A percentile compares a stretch with the other conserved stretches of the same genome.
Conservation (phyloP, 2,888 invertebrate species). For the Lottia gigantea region DNA sequence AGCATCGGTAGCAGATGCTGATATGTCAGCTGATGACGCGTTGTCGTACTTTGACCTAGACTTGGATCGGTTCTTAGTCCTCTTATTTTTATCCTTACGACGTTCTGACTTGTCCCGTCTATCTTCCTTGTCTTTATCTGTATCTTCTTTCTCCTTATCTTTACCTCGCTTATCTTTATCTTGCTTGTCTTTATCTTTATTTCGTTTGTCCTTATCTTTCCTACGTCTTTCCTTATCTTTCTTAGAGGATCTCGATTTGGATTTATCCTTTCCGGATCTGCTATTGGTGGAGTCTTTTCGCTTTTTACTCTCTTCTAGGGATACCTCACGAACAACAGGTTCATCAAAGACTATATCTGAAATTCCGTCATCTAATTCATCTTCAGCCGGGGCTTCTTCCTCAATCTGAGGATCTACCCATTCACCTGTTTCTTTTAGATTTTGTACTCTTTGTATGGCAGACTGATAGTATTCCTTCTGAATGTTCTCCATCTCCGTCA, state of each 20-base stretch:
- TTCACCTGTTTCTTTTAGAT: slow-evolving; percentile 14
- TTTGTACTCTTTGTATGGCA: slow-evolving; percentile 15
- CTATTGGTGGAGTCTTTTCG: neutral
- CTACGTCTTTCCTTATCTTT: neutral
- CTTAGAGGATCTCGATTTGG: neutral
- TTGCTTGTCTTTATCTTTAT: neutral
- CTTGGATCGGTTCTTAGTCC: too few species aligned
- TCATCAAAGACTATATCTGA: neutral
- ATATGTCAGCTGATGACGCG: too few species aligned
- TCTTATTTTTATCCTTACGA: neutral
- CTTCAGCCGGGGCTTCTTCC: neutral
- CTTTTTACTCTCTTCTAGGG: neutral
- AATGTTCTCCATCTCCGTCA: neutral
- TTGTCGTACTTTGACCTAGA: too few species aligned
- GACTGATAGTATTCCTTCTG: slow-evolving; percentile 12
- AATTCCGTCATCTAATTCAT: slow-evolving; percentile 10
- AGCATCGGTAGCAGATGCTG: too few species aligned
- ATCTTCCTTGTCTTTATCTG: slow-evolving; percentile 1
- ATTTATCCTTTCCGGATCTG: neutral
- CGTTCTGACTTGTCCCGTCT: slow-evolving; percentile 1
- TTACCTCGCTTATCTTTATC: neutral
- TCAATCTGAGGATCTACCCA: slow-evolving; percentile 15
- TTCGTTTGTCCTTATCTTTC: neutral
- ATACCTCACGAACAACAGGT: neutral
- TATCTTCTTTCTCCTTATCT: neutral